phyloP scores from a whole-genome alignment of 2,888 invertebrate genomes.

The Meteorus cinctellus region DNA sequence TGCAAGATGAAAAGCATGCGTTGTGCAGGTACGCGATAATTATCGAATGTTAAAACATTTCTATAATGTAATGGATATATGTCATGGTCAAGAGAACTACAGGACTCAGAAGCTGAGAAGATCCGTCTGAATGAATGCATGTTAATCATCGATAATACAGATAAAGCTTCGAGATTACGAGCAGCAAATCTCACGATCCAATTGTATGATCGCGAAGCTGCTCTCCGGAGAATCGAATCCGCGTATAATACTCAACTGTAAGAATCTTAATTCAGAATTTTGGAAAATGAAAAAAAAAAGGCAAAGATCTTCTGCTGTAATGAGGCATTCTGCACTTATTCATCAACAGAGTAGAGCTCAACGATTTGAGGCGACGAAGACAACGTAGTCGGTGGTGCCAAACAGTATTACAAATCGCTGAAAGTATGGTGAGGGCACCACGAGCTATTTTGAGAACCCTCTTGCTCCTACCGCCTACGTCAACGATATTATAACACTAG shows the following conservation, averaged over 20 bases:
- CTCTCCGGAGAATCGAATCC: conserved; percentile 60
- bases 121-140: conserved; percentile 56
- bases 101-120: conserved; percentile 58
- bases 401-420: conserved; percentile 67
- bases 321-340: neutral
- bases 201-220: conserved; percentile 60
- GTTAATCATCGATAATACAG: conserved; percentile 56
- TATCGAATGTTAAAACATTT: too few species aligned
- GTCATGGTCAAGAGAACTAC: conserved; percentile 54
- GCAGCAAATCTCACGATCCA: conserved; percentile 58
- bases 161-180: conserved; percentile 54
- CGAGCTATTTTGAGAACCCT: conserved; percentile 66
- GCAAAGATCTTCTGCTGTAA: neutral
- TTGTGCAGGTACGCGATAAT: conserved; percentile 52
- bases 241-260: conserved; percentile 63
- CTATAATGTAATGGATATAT: neutral
- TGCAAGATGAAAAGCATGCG: conserved; percentile 59
- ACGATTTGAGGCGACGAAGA: conserved; percentile 62
- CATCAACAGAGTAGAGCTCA: conserved; percentile 57
- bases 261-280: conserved; percentile 28
- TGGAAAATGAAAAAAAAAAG: neutral
- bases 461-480: conserved; percentile 58
- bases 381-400: conserved; percentile 66
- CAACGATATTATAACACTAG: conserved; percentile 34
- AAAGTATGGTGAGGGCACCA: conserved; percentile 66